Evolutionary conservation across 2,797 vertebrate species (phyloP), one percentile per base, ranked within the genome.

Genomic region (Clarias platycephalus): DNA sequence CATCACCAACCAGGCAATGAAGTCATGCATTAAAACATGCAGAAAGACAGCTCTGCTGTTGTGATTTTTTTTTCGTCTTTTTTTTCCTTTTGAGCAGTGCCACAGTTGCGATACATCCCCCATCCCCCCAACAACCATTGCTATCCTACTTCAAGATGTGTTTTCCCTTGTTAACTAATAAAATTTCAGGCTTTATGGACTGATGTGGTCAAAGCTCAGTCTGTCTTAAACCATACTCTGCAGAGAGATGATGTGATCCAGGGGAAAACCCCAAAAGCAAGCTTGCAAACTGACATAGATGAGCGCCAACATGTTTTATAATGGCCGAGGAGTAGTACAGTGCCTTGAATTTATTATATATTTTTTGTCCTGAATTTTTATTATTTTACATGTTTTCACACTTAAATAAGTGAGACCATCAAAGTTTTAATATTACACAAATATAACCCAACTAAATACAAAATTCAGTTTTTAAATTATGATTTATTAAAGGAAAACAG

Each of bases 141-240:
- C 24, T 79, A 53, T 87, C 88, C 88, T 91, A 55, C 87, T 88
- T 89, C 87, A 89, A 87, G 85, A 93, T 89, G 87, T 81, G 49
- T 55, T 53, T 74, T 53, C 53, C 75, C 90, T 87, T 90, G 66
- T 85, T 87, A 79, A 93, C 88, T 88, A 93, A 87, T 91, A 80
- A 91, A 89, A 81, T 37, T 40, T 91, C 86, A 84, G 80, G 85
- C 88, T 90, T 90, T 62, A 31, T 70, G 85, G 91, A 91, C 88
- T 89, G 85, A 91, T 88, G 91, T 92, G 92, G 92, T 90, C 53
- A 18, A 74, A 87, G 81, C 91, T 91, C 92, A 93, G 91, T 80
- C 57, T 89, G 82, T 88, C 87, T 89, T 72, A 85, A 89, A 90
- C 90, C 83, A 64, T 44, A 81, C 78, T 81, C 80, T 85, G 78